These are phyloP conservation scores for Epinotia brunnichana DNA, from an alignment of 2,888 invertebrate genomes.

Conservation along the genomic window DNA sequence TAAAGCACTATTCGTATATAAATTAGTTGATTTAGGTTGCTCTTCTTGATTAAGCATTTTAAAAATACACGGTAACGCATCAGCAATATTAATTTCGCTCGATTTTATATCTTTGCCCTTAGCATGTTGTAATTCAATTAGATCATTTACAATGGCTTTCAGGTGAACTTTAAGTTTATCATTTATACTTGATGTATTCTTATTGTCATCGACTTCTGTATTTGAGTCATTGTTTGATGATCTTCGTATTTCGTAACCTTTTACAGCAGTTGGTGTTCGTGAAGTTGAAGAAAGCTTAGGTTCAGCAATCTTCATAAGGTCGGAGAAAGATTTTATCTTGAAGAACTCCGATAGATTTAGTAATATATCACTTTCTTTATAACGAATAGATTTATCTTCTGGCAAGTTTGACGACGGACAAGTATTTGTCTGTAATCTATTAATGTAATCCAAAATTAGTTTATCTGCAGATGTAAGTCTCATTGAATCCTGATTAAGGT, in stretches of 20 bases:
- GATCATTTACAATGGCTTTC: conserved; percentile 69
- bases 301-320: conserved; percentile 63
- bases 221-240: not conserved
- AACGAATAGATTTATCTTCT: conserved; percentile 49
- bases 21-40: conserved; percentile 38
- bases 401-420: conserved; percentile 56
- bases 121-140: conserved; percentile 66
- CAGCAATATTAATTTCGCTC: conserved; percentile 58
- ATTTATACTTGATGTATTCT: conserved; percentile 57
- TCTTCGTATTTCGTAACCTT: conserved; percentile 15
- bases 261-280: conserved; percentile 42
- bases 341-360: conserved; percentile 72
- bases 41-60: conserved; percentile 60
- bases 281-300: conserved; percentile 41
- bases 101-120: conserved; percentile 54
- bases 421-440: conserved; percentile 64
- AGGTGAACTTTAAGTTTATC: conserved; percentile 70
- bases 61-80: conserved; percentile 72
- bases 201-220: conserved; percentile 28
- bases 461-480: conserved; percentile 69
- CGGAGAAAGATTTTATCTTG: conserved; percentile 71
- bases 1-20: conserved; percentile 39
- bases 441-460: conserved; percentile 69
- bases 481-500: conserved; percentile 57
- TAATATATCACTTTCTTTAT: conserved; percentile 66